Percentiles rank a stretch among this genome's conserved stretches.
These are phyloP conservation scores for Cuniculus paca DNA, from an alignment of 2,797 vertebrate species.

Conservation along the genomic window DNA sequence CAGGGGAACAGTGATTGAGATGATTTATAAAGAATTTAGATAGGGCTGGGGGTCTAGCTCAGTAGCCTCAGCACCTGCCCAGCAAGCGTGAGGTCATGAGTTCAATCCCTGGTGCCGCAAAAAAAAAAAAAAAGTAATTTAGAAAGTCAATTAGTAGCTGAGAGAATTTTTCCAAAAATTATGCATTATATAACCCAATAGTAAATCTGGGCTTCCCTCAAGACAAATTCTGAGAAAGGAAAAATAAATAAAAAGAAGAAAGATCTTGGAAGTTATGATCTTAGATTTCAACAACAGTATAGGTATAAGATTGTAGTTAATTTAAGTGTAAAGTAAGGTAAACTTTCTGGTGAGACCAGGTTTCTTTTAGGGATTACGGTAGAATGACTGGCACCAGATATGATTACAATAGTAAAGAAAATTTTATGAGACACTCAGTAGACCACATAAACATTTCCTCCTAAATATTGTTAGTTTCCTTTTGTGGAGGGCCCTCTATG, in stretches of 20 bases:
- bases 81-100: too few species aligned
- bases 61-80: too few species aligned
- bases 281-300: neutral
- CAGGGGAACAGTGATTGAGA: neutral
- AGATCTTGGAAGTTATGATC: neutral
- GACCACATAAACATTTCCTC: fast-evolving
- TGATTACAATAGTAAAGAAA: too few species aligned
- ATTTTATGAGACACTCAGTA: fast-evolving
- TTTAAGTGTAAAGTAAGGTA: neutral
- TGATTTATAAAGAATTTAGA: slow-evolving; percentile 32
- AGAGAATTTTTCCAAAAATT: slow-evolving; percentile 37
- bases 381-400: neutral
- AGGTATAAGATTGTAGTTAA: neutral
- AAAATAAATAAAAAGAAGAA: neutral
- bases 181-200: neutral
- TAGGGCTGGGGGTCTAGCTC: too few species aligned
- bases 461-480: fast-evolving
- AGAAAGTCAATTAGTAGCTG: neutral
- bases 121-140: too few species aligned
- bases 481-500: fast-evolving
- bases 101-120: too few species aligned
- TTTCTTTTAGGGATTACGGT: neutral
- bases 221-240: neutral
- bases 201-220: neutral
- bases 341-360: neutral